A percentile compares a stretch with the other conserved stretches of the same genome.
These are phyloP conservation scores for Grapholita molesta DNA, from an alignment of 1,140 invertebrate species.

Conservation along the genomic window DNA sequence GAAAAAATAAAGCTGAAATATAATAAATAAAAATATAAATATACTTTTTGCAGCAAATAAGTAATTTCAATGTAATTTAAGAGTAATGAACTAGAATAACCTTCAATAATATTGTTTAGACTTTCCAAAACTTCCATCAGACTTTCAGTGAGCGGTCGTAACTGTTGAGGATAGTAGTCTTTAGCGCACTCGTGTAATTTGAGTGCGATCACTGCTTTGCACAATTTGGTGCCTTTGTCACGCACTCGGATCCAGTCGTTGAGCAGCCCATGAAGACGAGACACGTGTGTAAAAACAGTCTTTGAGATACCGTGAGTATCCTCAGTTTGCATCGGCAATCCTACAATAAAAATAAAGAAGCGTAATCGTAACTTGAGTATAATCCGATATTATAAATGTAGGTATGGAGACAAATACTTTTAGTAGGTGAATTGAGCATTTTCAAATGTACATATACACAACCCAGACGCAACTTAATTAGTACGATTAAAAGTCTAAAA, in stretches of 20 bases:
- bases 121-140: constrained; percentile 44
- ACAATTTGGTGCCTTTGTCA: constrained; percentile 55
- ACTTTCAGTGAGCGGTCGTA: constrained; percentile 43
- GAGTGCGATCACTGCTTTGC: constrained; percentile 45
- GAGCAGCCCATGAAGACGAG: constrained; percentile 48
- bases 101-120: constrained; percentile 50
- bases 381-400: background rate
- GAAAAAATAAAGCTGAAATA: too few relatives aligned
- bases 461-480: background rate
- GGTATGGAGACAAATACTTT: background rate
- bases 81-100: constrained; percentile 26
- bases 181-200: constrained; percentile 58
- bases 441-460: background rate
- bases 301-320: constrained; percentile 48
- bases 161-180: constrained; percentile 58
- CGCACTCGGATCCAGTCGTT: constrained; percentile 47
- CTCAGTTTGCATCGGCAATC: constrained; percentile 50
- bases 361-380: background rate
- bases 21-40: constrained; percentile 14
- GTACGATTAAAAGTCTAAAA: too few relatives aligned
- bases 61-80: background rate
- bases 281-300: constrained; percentile 55
- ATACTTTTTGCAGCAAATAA: constrained; percentile 3
- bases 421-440: constrained; percentile 5
- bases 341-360: constrained; percentile 35